Percentiles rank a stretch among this genome's conserved stretches.
Evolutionary conservation across 1,140 invertebrate species (phyloP).

Genomic region (Limonius californicus): DNA sequence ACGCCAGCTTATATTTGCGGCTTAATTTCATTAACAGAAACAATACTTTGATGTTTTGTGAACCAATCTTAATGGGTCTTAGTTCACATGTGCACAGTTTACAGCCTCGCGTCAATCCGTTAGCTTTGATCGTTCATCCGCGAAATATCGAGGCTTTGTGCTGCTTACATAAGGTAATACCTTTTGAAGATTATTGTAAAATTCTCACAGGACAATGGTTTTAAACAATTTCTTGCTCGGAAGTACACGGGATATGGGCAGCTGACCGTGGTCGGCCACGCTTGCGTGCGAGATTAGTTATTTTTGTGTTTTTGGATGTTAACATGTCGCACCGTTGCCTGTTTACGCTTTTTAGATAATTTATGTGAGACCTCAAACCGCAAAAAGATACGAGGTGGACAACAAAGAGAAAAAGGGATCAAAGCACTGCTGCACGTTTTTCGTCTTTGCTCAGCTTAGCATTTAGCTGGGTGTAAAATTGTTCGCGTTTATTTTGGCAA

Average conservation of each 20-base stretch:
- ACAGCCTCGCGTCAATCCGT: conserved; percentile 11
- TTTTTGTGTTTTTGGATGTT: conserved; percentile 15
- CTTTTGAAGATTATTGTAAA: conserved; percentile 23
- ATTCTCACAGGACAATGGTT: conserved; percentile 17
- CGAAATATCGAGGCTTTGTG: conserved; percentile 20
- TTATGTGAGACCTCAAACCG: not conserved
- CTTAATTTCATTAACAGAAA: conserved; percentile 25
- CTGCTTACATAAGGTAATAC: conserved; percentile 7
- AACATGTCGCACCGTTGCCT: conserved; percentile 5
- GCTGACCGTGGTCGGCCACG: conserved; percentile 20
- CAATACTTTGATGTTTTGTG: conserved; percentile 31
- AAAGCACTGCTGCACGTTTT: not conserved
- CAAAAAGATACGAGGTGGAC: not conserved
- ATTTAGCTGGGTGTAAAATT: not conserved
- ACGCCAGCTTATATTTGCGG: conserved; percentile 25
- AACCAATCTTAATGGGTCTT: conserved; percentile 30
- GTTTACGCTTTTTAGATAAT: conserved; percentile 11
- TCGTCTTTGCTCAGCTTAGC: not conserved
- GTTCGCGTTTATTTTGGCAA: not conserved
- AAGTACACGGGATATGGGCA: conserved; percentile 19
- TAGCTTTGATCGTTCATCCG: conserved; percentile 24
- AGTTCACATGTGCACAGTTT: conserved; percentile 14
- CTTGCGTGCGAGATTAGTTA: conserved; percentile 13
- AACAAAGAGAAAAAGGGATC: not conserved
- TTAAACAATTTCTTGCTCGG: conserved; percentile 25